Base-by-base conservation (phyloP, 2,113 vertebrate species). In the Percina caprodes region DNA sequence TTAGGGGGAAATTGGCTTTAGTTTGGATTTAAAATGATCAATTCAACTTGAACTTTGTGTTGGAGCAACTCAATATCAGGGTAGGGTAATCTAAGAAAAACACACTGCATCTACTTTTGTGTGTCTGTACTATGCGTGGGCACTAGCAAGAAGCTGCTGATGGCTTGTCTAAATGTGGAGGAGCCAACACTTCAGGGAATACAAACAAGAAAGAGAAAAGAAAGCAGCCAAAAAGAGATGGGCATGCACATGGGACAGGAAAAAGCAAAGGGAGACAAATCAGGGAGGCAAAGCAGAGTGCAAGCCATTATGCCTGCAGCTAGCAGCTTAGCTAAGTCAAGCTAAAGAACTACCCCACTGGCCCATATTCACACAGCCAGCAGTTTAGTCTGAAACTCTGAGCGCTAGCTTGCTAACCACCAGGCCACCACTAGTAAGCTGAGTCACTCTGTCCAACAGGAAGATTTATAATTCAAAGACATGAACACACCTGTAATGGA, bases 281-380 rank as follows among this genome's bases (percentile, higher is more conserved):
- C 69, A 81, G 24, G 46, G 24, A 73, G 61, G 51, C 66, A 71
- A 63, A 77, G 63, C 74, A 71, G 19, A 65, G 49, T 68, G 18
- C 45, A 48, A 65, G 49, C 68, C 45, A 48, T 56, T 60, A 51
- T 9, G 59, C 85, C 85, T 71, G 69, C 69, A 66, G 85, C 82
- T 62, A 49, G 72, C 65, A 33, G 72, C 83, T 48, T 74, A 82
- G 74, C 83, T 48, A 77, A 82, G 74, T 75, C 80, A 48, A 77
- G 59, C 79, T 74, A 79, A 84, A 85, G 72, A 61, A 61, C 76
- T 87, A 91, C 86, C 93, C 90, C 80, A 92, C 81, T 92, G 83
- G 91, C 90, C 90, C 81, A 92, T 74, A 91, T 90, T 74, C 80
- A 58, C 63, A 77, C 59, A 86, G 61, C 26, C 80, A 83, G 85